Percentiles rank a stretch among this genome's conserved stretches.
phyloP scores from a whole-genome alignment of 2,797 vertebrate species.

The Karalla daura region DNA sequence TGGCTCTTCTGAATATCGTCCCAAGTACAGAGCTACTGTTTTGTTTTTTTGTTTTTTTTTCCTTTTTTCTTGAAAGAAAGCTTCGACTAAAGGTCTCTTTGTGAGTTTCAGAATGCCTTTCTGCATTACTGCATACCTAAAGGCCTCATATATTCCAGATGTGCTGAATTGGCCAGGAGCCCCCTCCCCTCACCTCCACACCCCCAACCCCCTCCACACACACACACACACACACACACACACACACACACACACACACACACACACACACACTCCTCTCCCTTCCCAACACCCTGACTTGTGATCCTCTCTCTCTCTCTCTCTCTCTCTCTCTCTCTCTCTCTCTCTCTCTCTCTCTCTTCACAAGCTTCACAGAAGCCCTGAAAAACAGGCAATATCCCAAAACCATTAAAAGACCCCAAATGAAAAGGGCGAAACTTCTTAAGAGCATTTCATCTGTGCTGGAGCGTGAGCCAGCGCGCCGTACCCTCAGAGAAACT shows the following conservation, averaged over 20 bases:
- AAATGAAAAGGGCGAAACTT: constrained; percentile 63
- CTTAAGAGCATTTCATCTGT: constrained; percentile 46
- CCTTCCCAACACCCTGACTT: no score
- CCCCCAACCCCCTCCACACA: constrained; percentile 1
- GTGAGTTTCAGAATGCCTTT: constrained; percentile 85
- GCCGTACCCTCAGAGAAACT: constrained; percentile 29
- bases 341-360: no score
- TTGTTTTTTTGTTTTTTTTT: no score
- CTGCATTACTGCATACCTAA: constrained; percentile 88
- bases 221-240: constrained; percentile 45
- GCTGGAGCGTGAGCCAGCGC: constrained; percentile 35
- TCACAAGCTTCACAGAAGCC: constrained; percentile 76
- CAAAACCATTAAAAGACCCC: constrained; percentile 73
- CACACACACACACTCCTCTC: constrained; percentile 48
- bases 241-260: constrained; percentile 46
- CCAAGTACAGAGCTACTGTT: constrained; percentile 77
- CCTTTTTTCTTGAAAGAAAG: constrained; percentile 56
- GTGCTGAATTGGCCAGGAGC: constrained; percentile 81
- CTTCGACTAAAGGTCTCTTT: constrained; percentile 84
- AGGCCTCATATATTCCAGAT: constrained; percentile 90
- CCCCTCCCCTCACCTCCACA: constrained; percentile 14
- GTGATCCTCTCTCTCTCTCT: no score
- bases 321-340: no score
- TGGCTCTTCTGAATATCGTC: constrained; percentile 75
- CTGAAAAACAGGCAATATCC: constrained; percentile 72